These are phyloP conservation scores for Seriola dumerili DNA, from an alignment of 2,113 vertebrate species.

Conservation along the genomic window DNA sequence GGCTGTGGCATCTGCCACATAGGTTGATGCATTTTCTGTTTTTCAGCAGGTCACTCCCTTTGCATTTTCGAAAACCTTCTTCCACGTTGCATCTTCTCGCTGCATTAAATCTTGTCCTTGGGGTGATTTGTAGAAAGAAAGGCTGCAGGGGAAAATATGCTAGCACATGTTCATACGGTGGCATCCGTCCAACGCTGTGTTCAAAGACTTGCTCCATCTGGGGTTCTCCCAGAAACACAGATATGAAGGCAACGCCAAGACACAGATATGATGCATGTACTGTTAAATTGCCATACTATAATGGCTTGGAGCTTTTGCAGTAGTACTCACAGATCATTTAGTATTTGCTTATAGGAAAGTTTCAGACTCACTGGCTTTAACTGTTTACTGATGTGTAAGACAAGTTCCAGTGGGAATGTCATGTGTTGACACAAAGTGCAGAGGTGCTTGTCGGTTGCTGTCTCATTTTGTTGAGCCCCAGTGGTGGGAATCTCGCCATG, in stretches of 20 bases:
- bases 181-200: slow-evolving; percentile 33
- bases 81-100: neutral
- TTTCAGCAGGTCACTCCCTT: neutral
- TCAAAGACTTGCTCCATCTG: slow-evolving; percentile 33
- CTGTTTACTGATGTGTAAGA: neutral
- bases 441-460: neutral
- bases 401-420: slow-evolving; percentile 6
- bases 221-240: slow-evolving; percentile 34
- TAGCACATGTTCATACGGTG: slow-evolving; percentile 27
- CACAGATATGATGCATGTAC: slow-evolving; percentile 6
- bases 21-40: neutral
- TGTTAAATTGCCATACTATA: neutral
- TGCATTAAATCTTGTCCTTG: neutral
- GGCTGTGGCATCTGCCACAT: slow-evolving; percentile 23
- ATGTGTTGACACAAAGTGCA: slow-evolving; percentile 22
- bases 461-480: neutral
- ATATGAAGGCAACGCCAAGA: neutral
- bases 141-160: slow-evolving; percentile 1
- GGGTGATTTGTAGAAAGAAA: neutral
- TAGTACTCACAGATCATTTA: neutral
- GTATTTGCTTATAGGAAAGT: neutral
- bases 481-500: neutral
- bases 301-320: neutral
- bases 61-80: slow-evolving; percentile 8
- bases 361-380: neutral